Conservation (phyloP, 2,113 vertebrate genomes). For the Bettongia penicillata region DNA sequence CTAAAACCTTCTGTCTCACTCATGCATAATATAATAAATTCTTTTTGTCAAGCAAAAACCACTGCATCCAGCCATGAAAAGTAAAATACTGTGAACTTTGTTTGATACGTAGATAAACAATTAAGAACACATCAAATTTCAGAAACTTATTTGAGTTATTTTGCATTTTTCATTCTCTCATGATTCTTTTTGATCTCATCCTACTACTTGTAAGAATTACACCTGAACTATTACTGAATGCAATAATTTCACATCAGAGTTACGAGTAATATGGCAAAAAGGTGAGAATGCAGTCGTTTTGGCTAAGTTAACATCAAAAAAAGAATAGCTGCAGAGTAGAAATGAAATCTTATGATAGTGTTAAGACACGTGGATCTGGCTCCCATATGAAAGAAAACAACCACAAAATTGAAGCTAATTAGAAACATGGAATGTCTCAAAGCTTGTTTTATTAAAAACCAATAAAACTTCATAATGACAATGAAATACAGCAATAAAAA, state of each 20-base stretch:
- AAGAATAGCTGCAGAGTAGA: neutral
- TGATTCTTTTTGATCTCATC: neutral
- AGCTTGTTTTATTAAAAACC: neutral
- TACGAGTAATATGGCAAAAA: neutral
- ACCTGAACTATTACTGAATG: neutral
- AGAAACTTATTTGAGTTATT: neutral
- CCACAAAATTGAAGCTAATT: neutral
- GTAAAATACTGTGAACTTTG: neutral
- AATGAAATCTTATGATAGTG: neutral
- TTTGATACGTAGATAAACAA: neutral
- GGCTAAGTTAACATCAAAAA: neutral
- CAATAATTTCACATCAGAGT: neutral
- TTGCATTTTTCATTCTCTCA: neutral
- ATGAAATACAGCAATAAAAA: neutral
- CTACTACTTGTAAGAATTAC: neutral
- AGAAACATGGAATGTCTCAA: neutral
- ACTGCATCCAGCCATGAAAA: conserved; percentile 6
- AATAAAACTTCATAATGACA: neutral
- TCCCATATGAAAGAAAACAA: neutral
- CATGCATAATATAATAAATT: conserved; percentile 9
- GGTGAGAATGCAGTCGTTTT: neutral
- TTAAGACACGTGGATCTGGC: neutral
- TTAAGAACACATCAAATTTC: neutral
- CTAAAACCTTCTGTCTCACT: neutral
- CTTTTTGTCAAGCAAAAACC: conserved; percentile 28